phyloP scores from a whole-genome alignment of 37 sponge, comb jelly and placozoan genomes.

The Tethya wilhelma region DNA sequence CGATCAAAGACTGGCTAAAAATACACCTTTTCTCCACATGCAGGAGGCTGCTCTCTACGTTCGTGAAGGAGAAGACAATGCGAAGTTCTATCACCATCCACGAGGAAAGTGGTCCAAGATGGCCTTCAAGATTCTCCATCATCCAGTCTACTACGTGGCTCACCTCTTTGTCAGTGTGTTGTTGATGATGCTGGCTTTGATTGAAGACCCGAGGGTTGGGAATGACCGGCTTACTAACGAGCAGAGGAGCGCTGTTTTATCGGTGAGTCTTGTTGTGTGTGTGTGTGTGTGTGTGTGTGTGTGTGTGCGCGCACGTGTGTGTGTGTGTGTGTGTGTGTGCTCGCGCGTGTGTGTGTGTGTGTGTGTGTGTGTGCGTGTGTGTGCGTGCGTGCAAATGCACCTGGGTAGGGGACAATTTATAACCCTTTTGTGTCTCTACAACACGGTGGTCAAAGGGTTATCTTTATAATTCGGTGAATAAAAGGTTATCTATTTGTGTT shows the following conservation, averaged over 20 bases:
- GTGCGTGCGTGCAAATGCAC: too few relatives aligned
- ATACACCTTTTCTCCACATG: background rate
- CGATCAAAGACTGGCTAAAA: too few relatives aligned
- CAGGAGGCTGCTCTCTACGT: conserved; percentile 84
- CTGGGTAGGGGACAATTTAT: too few relatives aligned
- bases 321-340: too few relatives aligned
- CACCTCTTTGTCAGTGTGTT: conserved; percentile 43
- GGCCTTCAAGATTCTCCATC: conserved; percentile 81
- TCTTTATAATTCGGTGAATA: too few relatives aligned
- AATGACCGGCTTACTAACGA: background rate
- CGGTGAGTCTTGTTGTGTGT: conserved; percentile 5
- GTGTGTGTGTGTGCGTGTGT: too few relatives aligned
- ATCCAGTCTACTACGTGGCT: conserved; percentile 45
- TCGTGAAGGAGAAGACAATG: conserved; percentile 82
- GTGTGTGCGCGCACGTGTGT: background rate
- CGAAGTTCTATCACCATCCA: conserved; percentile 73
- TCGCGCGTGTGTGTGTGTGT: too few relatives aligned
- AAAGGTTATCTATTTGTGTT: too few relatives aligned
- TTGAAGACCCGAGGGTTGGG: conserved; percentile 60
- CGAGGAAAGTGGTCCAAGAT: conserved; percentile 27
- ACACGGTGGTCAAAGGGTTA: too few relatives aligned
- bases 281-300: background rate
- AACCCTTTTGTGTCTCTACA: too few relatives aligned
- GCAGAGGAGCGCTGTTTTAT: background rate
- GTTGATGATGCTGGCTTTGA: conserved; percentile 70